Percentiles rank a stretch among this genome's conserved stretches.
Evolutionary conservation across 2,797 vertebrate species (phyloP).

Genomic region (Dallia pectoralis): DNA sequence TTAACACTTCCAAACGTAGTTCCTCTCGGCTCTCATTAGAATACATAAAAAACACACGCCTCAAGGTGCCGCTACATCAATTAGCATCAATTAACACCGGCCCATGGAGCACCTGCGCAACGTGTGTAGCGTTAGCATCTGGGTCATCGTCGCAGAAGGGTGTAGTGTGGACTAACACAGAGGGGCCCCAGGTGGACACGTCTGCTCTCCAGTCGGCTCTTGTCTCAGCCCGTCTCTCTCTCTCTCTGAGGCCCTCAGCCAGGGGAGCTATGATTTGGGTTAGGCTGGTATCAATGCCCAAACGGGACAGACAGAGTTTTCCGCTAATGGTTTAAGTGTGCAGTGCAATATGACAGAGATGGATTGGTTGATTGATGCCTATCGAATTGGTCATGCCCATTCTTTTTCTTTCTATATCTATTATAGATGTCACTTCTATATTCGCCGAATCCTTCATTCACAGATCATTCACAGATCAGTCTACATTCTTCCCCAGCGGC

Average conservation of each 20-base stretch:
- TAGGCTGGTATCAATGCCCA: not conserved
- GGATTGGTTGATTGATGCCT: not conserved
- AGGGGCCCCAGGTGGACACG: slow-evolving; percentile 25
- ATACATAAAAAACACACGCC: slow-evolving; percentile 46
- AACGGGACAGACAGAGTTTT: not conserved
- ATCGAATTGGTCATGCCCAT: not conserved
- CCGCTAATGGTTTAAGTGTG: not conserved
- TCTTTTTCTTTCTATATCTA: not conserved
- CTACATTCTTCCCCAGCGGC: not conserved
- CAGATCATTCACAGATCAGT: not conserved
- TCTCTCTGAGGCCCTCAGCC: slow-evolving; percentile 8
- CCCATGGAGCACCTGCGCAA: slow-evolving; percentile 68
- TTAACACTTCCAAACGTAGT: not conserved
- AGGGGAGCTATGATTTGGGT: not conserved
- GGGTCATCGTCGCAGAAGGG: slow-evolving; percentile 60
- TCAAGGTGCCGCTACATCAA: slow-evolving; percentile 73
- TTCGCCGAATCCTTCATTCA: not conserved
- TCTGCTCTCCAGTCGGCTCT: slow-evolving; percentile 30
- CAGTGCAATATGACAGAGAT: not conserved
- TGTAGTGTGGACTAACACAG: slow-evolving; percentile 49
- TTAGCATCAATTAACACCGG: slow-evolving; percentile 81
- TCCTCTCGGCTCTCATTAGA: slow-evolving; percentile 13
- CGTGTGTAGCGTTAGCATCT: slow-evolving; percentile 65
- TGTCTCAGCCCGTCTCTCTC: not conserved
- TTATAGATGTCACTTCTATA: not conserved